phyloP scores from a whole-genome alignment of 2,888 invertebrate genomes.

The Synanthedon tipuliformis region DNA sequence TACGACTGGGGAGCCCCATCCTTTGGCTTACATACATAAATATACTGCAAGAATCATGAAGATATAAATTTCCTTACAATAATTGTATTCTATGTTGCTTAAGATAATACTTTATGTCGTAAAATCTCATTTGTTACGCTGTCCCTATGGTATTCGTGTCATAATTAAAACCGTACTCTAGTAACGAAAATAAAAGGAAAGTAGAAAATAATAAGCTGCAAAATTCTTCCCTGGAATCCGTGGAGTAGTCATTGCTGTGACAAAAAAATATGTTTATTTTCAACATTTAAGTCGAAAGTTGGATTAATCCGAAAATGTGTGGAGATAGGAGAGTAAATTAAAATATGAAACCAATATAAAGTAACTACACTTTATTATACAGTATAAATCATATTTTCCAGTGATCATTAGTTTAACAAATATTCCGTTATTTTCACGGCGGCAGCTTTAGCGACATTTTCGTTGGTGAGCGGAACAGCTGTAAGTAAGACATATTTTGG shows the following conservation, averaged over 20 bases:
- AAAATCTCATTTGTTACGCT: neutral
- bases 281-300: too few species aligned
- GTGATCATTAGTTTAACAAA: conserved; percentile 15
- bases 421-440: conserved; percentile 28
- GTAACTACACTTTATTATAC: neutral
- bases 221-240: too few species aligned
- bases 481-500: conserved; percentile 5
- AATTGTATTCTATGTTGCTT: conserved; percentile 3
- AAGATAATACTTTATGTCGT: neutral
- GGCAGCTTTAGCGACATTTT: conserved; percentile 23
- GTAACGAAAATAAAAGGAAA: too few species aligned
- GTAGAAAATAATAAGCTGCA: too few species aligned
- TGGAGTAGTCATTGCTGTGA: too few species aligned
- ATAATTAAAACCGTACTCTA: too few species aligned
- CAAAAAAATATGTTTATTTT: too few species aligned
- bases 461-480: conserved; percentile 32
- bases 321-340: neutral
- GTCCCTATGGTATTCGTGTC: too few species aligned
- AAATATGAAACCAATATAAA: neutral
- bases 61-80: conserved; percentile 6
- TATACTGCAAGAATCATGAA: conserved; percentile 12
- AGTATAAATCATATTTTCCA: too few species aligned
- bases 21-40: conserved; percentile 19
- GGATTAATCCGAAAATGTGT: too few species aligned
- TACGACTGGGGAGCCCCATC: conserved; percentile 33